Conservation (phyloP, 2,797 vertebrate species). For the Momotus momota region DNA sequence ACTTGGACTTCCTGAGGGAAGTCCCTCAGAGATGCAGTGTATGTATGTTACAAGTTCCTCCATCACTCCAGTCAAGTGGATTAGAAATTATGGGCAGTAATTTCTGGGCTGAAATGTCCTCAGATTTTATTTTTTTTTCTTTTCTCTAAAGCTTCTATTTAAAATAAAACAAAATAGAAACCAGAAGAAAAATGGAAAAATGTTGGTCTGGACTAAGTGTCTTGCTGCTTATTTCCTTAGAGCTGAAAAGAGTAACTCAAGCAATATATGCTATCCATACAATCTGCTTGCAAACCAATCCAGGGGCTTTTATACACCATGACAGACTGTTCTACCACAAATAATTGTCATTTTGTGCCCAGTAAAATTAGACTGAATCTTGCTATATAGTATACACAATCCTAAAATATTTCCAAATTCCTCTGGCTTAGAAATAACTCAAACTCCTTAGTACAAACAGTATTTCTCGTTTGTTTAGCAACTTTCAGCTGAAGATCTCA, state of each 20-base stretch:
- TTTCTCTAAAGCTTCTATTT: fast-evolving
- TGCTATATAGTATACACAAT: neutral
- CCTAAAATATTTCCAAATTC: neutral
- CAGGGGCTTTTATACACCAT: fast-evolving
- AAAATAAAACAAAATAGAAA: neutral
- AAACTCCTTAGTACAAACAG: neutral
- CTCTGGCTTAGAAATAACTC: neutral
- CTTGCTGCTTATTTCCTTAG: neutral
- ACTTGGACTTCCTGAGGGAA: neutral
- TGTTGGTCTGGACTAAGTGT: neutral
- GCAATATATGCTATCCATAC: neutral
- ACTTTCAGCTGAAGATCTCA: neutral
- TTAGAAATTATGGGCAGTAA: neutral
- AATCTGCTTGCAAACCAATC: neutral
- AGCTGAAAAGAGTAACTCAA: neutral
- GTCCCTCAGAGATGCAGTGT: neutral
- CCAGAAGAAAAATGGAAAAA: neutral
- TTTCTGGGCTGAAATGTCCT: neutral
- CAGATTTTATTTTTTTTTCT: neutral
- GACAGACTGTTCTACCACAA: neutral
- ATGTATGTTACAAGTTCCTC: neutral
- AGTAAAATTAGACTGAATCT: neutral
- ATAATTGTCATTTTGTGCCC: neutral
- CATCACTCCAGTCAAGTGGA: neutral
- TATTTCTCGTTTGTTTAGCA: neutral